Base-by-base conservation (phyloP, 1,140 invertebrate genomes). In the Ceratina australensis region DNA sequence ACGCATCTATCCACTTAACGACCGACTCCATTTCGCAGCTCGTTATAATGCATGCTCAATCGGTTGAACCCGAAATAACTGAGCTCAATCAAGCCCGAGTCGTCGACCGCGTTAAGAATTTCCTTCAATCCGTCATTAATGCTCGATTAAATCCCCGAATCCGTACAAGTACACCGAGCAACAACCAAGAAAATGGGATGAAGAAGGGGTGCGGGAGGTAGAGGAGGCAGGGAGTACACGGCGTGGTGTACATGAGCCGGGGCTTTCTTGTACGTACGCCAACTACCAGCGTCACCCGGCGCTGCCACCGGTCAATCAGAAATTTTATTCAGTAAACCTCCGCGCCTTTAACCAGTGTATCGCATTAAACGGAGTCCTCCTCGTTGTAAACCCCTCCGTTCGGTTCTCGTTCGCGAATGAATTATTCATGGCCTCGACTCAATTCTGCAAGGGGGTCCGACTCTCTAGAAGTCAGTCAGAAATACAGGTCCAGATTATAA, bases 361-460 rank as follows among this genome's bases (percentile, higher is more conserved):
- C 87, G 87, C 88, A 90, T 90, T 90, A 90, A 89, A 89, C 85
- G 78, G 81, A 81, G 69, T 86, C 81, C 81, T 83, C 79, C 65
- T 67, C 15, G 81, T 87, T 78, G 76, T 82, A 81, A 84, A 72
- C 72, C 76, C 72, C 61, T 33, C 66, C 50, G 60, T 59, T 22
- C 15, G 56, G 72, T 59, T 78, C 60, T 68, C 33, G 33, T 56
- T 79, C 72, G 64, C 74, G 52, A 47, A 90, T 90, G 89, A 90
- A 90, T 90, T 87, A 90, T 90, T 90, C 89, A 90, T 90, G 80
- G 76, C 75, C 78, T 84, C 85, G 85, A 85, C 89, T 89, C 88
- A 87, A 89, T 89, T 89, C 87, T 86, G 87, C 82, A 86, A 86
- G 86, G 86, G 83, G 88, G 87, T 90, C 83, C 80, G 81, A 80